Base-by-base conservation (phyloP, 2,888 invertebrate genomes). In the Drosophila percnosoma region DNA sequence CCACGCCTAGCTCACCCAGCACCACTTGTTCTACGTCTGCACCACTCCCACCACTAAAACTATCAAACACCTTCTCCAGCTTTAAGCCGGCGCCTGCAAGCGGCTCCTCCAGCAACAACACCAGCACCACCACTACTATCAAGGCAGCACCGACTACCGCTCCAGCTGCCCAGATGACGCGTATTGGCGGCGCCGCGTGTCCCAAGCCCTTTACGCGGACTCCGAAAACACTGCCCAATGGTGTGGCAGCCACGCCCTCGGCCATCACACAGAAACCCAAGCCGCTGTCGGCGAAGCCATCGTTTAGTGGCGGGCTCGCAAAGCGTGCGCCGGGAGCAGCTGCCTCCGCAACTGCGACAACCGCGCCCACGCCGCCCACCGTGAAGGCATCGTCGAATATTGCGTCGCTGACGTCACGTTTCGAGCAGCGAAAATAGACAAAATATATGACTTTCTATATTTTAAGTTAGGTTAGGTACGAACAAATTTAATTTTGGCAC, bases 261-360 rank as follows among this genome's bases (percentile, higher is more conserved):
- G 91, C 91, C 53, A 91, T 89, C 52, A 91, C 91, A 70, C 84
- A 85, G 67, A 91, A 91, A 66, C 91, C 91, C 18, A 91, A 91
- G 64, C 91, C 90, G 61, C 85, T 92, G 34, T 92, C 92, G 51
- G 83, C 91, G 24, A 91, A 91, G 67, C 91, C 91, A 24, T 90
- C 91, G 31, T 91, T 91, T 18, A 91, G 77, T 62, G 78, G 82
- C 54, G 87, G 74, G 18, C 65, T 81, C 58, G 59, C 71, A 8
- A 86, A 79, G 49, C 82, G 89, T 13, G 58, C 57, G 49, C 67
- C 80, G 0, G 86, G 80, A 49, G 38, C 68, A 38, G 75, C 67
- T 11, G 55, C 78, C 6, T 60, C 73, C 3, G 66, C 72, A 27
- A 67, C 80, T n/a, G 75, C 78, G 5, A 61, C 82, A 2, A 42